Evolutionary conservation across 2,113 vertebrate species (phyloP).

Genomic region (Oryzias javanicus): DNA sequence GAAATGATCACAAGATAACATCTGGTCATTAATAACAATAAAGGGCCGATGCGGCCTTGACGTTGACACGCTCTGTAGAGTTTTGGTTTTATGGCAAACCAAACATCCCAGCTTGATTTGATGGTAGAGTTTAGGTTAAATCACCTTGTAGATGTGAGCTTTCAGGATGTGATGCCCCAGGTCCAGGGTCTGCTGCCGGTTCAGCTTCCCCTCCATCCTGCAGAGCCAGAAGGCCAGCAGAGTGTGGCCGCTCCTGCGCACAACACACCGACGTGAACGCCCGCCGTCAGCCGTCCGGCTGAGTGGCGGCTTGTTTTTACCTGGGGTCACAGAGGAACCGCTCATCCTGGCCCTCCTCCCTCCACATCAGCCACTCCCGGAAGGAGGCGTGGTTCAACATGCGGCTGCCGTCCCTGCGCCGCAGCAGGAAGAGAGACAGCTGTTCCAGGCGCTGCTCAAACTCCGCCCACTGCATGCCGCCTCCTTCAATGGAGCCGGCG

Average conservation of each 20-base stretch:
- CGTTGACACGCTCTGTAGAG: too few relatives aligned
- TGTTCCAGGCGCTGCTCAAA: constrained; percentile 94
- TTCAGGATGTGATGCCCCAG: constrained; percentile 98
- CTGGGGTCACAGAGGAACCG: constrained; percentile 97
- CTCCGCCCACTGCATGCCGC: constrained; percentile 86
- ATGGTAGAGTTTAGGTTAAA: background rate
- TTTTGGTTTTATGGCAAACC: too few relatives aligned
- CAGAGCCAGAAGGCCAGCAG: constrained; percentile 98
- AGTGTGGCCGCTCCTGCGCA: constrained; percentile 90
- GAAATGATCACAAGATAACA: too few relatives aligned
- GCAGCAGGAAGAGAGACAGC: constrained; percentile 91
- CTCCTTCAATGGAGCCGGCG: constrained; percentile 51
- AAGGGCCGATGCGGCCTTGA: too few relatives aligned
- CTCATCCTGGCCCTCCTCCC: constrained; percentile 96
- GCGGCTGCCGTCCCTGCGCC: constrained; percentile 88
- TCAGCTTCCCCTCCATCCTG: constrained; percentile 89
- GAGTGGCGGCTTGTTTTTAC: constrained; percentile 62
- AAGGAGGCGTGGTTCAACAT: constrained; percentile 97
- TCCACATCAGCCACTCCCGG: constrained; percentile 97
- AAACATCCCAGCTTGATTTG: too few relatives aligned
- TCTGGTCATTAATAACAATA: too few relatives aligned
- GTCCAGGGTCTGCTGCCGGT: constrained; percentile 93
- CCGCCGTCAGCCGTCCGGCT: background rate
- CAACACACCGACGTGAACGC: constrained; percentile 2
- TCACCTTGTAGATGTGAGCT: constrained; percentile 97